Evolutionary conservation across 2,888 invertebrate species (phyloP).

Genomic region (Netelia fuscicornis): DNA sequence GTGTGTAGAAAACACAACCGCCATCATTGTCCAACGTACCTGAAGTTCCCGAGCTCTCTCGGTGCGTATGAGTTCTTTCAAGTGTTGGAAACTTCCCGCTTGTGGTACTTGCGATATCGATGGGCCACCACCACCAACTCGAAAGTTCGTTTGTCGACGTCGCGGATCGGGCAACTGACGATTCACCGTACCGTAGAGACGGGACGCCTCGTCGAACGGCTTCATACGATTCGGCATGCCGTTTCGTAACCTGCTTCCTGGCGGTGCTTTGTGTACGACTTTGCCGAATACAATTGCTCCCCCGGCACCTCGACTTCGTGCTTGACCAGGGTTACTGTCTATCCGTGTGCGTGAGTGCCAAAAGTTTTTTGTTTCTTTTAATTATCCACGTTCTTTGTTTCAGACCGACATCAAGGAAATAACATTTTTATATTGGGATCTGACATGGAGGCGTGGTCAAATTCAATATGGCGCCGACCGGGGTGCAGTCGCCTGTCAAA

Average conservation of each 20-base stretch:
- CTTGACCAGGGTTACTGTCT: slow-evolving; percentile 53
- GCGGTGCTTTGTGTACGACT: slow-evolving; percentile 90
- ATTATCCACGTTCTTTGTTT: neutral
- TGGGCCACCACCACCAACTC: slow-evolving; percentile 71
- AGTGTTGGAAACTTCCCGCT: slow-evolving; percentile 89
- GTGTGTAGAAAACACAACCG: slow-evolving; percentile 24
- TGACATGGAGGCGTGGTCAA: too few relatives aligned
- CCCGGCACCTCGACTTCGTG: slow-evolving; percentile 78
- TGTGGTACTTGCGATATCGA: slow-evolving; percentile 77
- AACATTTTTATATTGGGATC: neutral
- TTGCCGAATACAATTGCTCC: slow-evolving; percentile 89
- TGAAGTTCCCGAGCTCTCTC: slow-evolving; percentile 91
- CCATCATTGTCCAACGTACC: slow-evolving; percentile 71
- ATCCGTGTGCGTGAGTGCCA: neutral
- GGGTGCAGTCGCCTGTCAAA: too few relatives aligned
- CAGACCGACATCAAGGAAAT: too few relatives aligned
- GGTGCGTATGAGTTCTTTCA: slow-evolving; percentile 92
- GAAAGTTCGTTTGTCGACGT: slow-evolving; percentile 81
- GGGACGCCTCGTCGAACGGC: slow-evolving; percentile 86
- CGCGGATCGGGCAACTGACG: slow-evolving; percentile 86
- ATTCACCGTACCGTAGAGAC: slow-evolving; percentile 85
- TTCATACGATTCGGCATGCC: slow-evolving; percentile 84
- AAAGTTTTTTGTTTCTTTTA: too few relatives aligned
- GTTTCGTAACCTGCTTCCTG: slow-evolving; percentile 82
- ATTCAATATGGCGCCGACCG: too few relatives aligned